A percentile compares a stretch with the other conserved stretches of the same genome.
Evolutionary conservation across 2,888 invertebrate species (phyloP).

Genomic region (Archips xylosteana): DNA sequence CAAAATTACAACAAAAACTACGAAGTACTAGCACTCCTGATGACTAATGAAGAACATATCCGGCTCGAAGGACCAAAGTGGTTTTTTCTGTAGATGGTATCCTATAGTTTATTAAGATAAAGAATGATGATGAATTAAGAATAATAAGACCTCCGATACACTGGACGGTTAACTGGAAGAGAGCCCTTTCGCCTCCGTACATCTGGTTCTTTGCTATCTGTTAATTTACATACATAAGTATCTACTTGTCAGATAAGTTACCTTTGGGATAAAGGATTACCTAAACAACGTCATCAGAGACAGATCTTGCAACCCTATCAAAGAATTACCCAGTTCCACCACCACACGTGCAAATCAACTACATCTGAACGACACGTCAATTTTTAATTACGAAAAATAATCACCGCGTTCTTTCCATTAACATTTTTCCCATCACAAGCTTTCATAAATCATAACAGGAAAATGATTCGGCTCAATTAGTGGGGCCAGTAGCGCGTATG

Average conservation of each 20-base stretch:
- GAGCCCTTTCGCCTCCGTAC: too few relatives aligned
- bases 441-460: conserved; percentile 35
- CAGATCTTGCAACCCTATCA: too few relatives aligned
- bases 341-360: not conserved
- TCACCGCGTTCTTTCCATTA: conserved; percentile 1
- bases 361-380: not conserved
- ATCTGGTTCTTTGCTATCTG: too few relatives aligned
- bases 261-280: too few relatives aligned
- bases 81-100: not conserved
- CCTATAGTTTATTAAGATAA: too few relatives aligned
- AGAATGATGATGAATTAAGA: too few relatives aligned
- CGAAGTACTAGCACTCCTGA: not conserved
- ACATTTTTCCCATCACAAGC: conserved; percentile 11
- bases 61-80: conserved; percentile 14
- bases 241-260: too few relatives aligned
- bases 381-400: not conserved
- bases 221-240: too few relatives aligned
- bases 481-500: conserved; percentile 21
- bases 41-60: not conserved
- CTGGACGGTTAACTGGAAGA: too few relatives aligned
- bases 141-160: too few relatives aligned
- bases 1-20: not conserved
- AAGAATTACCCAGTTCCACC: too few relatives aligned
- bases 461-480: conserved; percentile 42
- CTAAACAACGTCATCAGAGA: too few relatives aligned